Percentiles rank a stretch among this genome's conserved stretches.
Conservation (phyloP, 1,140 invertebrate genomes). For the Papilio xuthus region DNA sequence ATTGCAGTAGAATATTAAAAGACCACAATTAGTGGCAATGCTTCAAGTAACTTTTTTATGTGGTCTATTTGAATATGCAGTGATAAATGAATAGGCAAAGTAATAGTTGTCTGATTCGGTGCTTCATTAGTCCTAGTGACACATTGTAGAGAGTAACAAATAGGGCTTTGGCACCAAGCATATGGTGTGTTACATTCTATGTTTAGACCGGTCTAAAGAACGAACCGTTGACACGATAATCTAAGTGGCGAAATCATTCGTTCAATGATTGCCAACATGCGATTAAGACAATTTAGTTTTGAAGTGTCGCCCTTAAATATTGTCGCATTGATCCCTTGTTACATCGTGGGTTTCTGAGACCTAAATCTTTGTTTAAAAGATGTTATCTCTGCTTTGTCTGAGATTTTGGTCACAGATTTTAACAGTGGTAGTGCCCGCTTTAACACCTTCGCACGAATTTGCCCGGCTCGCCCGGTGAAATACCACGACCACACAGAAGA, state of each 20-base stretch:
- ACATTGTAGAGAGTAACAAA: constrained; percentile 8
- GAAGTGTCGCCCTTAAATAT: neutral
- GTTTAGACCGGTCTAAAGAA: constrained; percentile 22
- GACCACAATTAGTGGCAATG: neutral
- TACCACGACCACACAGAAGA: no score
- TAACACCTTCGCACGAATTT: no score
- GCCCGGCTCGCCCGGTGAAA: no score
- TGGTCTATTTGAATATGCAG: no score
- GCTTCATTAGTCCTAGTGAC: neutral
- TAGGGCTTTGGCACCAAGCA: neutral
- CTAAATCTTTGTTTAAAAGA: no score
- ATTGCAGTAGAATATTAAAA: neutral
- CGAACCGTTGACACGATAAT: constrained; percentile 20
- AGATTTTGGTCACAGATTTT: no score
- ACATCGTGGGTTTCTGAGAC: no score
- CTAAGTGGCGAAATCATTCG: constrained; percentile 20
- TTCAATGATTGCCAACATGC: constrained; percentile 28
- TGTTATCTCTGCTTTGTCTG: no score
- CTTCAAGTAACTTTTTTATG: no score
- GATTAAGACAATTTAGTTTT: constrained; percentile 21
- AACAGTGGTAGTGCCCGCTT: no score
- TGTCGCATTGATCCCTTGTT: neutral
- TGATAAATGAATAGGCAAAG: neutral
- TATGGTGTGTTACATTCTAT: constrained; percentile 28
- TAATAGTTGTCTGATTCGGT: neutral